Conservation (phyloP, 2,797 vertebrate genomes). For the Octomys mimax region DNA sequence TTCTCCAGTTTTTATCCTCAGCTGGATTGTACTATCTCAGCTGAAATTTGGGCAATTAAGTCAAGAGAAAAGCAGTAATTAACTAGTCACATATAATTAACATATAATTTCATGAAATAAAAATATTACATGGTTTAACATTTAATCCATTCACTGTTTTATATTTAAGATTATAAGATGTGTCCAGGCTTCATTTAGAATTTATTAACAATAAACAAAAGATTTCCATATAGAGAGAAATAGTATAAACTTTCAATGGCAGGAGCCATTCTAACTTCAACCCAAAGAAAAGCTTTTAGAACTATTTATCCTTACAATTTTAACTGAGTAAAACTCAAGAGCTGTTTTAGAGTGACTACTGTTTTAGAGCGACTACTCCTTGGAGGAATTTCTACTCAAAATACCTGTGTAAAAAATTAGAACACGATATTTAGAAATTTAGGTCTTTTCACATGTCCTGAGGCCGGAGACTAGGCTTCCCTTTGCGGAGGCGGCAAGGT, state of each 20-base stretch:
- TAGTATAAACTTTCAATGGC: constrained; percentile 27
- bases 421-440: background rate
- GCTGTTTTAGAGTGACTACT: constrained; percentile 31
- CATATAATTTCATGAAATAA: constrained; percentile 2
- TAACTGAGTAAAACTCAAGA: background rate
- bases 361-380: constrained; percentile 38
- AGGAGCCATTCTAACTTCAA: background rate
- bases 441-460: no score
- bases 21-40: background rate
- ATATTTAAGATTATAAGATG: background rate
- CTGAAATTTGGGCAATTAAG: constrained; percentile 10
- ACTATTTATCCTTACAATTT: background rate
- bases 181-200: background rate
- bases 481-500: no score
- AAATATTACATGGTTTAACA: background rate
- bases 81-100: background rate
- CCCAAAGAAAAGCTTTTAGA: background rate
- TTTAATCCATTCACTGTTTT: background rate
- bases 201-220: constrained; percentile 58
- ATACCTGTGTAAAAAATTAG: constrained; percentile 2
- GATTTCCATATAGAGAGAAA: background rate
- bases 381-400: constrained; percentile 38
- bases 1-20: background rate
- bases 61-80: constrained; percentile 10
- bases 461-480: no score